Evolutionary conservation across 1,140 invertebrate genomes (phyloP).

Genomic region (Arctopsyche grandis): DNA sequence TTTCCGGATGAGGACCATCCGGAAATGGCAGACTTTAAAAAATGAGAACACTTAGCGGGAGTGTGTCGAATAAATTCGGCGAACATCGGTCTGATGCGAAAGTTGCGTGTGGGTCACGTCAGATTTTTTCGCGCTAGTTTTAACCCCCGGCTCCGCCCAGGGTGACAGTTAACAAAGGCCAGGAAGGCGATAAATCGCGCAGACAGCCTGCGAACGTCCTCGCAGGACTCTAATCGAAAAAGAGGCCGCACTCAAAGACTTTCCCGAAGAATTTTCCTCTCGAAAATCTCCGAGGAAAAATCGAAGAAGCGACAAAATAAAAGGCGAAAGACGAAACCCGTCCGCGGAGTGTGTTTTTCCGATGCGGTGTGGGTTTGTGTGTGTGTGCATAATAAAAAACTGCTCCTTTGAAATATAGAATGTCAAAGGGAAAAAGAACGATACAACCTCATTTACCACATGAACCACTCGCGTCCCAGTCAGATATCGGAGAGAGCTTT

Average conservation of each 20-base stretch:
- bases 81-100: too few relatives aligned
- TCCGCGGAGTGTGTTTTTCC: not conserved
- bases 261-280: not conserved
- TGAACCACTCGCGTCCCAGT: not conserved
- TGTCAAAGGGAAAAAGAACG: not conserved
- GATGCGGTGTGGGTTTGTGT: not conserved
- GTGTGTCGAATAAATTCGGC: too few relatives aligned
- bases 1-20: too few relatives aligned
- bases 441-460: slow-evolving; percentile 5
- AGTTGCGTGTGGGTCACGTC: too few relatives aligned
- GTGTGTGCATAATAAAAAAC: not conserved
- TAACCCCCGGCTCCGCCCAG: too few relatives aligned
- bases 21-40: too few relatives aligned
- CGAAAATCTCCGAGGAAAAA: not conserved
- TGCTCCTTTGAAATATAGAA: not conserved
- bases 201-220: not conserved
- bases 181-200: slow-evolving; percentile 11
- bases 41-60: too few relatives aligned
- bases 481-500: too few relatives aligned
- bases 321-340: not conserved
- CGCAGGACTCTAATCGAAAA: slow-evolving; percentile 13
- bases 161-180: slow-evolving; percentile 15
- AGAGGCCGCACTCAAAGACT: not conserved
- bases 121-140: too few relatives aligned
- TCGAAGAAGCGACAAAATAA: not conserved